Conservation (phyloP, 2,888 invertebrate species). For the Harpalus rufipes region DNA sequence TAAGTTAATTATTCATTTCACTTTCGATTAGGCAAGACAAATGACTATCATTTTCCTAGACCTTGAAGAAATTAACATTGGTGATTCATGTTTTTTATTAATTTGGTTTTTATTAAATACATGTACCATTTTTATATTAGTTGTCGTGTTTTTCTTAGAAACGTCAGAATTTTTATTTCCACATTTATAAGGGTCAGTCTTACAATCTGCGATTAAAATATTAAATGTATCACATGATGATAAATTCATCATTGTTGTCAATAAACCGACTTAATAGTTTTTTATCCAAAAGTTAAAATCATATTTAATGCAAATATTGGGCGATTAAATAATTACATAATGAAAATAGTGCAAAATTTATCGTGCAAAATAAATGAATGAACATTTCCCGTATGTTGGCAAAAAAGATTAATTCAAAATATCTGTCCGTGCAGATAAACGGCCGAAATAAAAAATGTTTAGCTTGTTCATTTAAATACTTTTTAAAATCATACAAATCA, state of each 20-base stretch:
- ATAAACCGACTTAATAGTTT: too few species aligned
- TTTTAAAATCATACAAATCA: slow-evolving; percentile 34
- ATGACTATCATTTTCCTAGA: slow-evolving; percentile 23
- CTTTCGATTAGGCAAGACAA: slow-evolving; percentile 2
- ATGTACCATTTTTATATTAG: too few species aligned
- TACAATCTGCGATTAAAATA: too few species aligned
- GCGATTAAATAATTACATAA: not conserved
- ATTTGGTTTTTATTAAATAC: too few species aligned
- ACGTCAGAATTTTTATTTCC: too few species aligned
- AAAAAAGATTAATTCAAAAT: slow-evolving; percentile 34
- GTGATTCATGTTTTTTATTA: not conserved
- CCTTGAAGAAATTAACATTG: slow-evolving; percentile 14
- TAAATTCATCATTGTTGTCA: too few species aligned
- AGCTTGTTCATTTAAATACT: slow-evolving; percentile 28
- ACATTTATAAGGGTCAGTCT: too few species aligned
- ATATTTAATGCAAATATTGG: not conserved
- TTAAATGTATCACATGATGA: too few species aligned
- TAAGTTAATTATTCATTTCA: slow-evolving; percentile 16
- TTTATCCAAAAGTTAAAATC: too few species aligned
- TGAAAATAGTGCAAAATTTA: not conserved
- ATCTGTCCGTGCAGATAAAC: slow-evolving; percentile 22
- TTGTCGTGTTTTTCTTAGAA: too few species aligned
- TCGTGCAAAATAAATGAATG: not conserved
- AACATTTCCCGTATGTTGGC: slow-evolving; percentile 1
- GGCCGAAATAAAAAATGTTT: slow-evolving; percentile 20